Evolutionary conservation across 92 coral and sea anemone genomes (phyloP).

Genomic region (Heteractis magnifica): DNA sequence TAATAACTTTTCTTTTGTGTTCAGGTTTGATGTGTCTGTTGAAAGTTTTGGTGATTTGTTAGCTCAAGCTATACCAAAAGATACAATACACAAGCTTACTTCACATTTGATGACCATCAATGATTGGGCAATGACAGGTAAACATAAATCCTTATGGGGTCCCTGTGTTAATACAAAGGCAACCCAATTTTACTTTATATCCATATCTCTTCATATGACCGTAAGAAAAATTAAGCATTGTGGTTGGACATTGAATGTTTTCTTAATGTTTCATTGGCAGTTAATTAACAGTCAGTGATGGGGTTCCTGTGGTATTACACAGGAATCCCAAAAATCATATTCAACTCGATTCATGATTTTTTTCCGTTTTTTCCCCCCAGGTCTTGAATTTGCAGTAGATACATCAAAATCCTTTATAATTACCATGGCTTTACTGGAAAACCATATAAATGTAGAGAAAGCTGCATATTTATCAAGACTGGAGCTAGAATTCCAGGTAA

Average conservation of each 20-base stretch:
- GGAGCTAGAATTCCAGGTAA: slow-evolving; percentile 95
- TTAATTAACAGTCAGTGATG: no score
- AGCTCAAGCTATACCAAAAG: slow-evolving; percentile 51
- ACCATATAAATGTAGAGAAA: slow-evolving; percentile 83
- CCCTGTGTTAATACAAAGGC: neutral
- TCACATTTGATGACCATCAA: slow-evolving; percentile 62
- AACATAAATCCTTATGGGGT: neutral
- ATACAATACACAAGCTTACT: slow-evolving; percentile 53
- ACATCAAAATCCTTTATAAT: slow-evolving; percentile 86
- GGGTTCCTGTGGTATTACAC: slow-evolving; percentile 8
- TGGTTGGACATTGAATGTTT: no score
- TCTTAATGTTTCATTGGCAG: no score
- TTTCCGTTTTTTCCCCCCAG: slow-evolving; percentile 17
- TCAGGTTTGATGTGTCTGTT: slow-evolving; percentile 53
- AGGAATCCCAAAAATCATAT: slow-evolving; percentile 8
- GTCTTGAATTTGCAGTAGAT: slow-evolving; percentile 93
- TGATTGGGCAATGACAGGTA: slow-evolving; percentile 92
- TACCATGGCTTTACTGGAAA: slow-evolving; percentile 80
- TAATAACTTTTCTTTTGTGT: neutral
- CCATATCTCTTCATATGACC: no score
- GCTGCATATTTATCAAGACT: slow-evolving; percentile 85
- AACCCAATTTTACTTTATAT: neutral
- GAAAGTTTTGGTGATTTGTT: slow-evolving; percentile 56
- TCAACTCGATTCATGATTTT: no score
- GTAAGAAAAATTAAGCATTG: no score